Evolutionary conservation across 2,888 invertebrate genomes (phyloP).

Genomic region (Teinopalpus imperialis): DNA sequence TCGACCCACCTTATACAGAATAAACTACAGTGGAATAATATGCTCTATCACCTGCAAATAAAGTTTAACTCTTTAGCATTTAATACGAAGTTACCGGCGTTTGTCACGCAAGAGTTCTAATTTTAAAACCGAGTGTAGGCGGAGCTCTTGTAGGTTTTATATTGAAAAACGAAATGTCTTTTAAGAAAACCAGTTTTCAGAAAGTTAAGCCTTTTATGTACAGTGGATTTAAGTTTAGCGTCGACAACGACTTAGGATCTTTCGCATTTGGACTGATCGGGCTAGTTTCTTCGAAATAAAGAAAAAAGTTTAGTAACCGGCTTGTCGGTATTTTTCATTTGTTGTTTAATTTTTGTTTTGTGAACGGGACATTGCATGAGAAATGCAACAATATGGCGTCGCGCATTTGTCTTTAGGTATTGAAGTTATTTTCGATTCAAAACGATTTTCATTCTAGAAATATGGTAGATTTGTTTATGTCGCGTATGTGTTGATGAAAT

Average conservation of each 20-base stretch:
- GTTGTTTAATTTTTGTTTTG: conserved; percentile 76
- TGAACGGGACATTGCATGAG: conserved; percentile 78
- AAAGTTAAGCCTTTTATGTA: conserved; percentile 80
- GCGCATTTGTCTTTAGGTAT: conserved; percentile 49
- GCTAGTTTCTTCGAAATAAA: conserved; percentile 64
- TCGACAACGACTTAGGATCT: conserved; percentile 64
- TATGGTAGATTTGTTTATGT: not conserved
- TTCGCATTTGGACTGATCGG: conserved; percentile 43
- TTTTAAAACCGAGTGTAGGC: conserved; percentile 82
- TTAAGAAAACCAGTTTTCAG: conserved; percentile 77
- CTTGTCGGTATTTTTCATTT: conserved; percentile 78
- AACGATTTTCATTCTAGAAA: not conserved
- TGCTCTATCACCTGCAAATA: conserved; percentile 73
- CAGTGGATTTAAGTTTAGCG: conserved; percentile 67
- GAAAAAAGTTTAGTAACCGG: conserved; percentile 80
- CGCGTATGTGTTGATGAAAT: not conserved
- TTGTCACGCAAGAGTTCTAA: conserved; percentile 81
- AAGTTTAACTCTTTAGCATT: conserved; percentile 79
- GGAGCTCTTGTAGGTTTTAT: conserved; percentile 77
- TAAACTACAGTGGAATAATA: conserved; percentile 73
- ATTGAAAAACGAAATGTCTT: conserved; percentile 80
- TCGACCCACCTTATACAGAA: conserved; percentile 78
- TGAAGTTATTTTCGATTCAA: conserved; percentile 29
- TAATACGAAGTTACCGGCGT: conserved; percentile 77
- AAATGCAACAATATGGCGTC: conserved; percentile 79